These are phyloP conservation scores for Idaea dimidiata DNA, from an alignment of 2,888 invertebrate species.

Conservation along the genomic window DNA sequence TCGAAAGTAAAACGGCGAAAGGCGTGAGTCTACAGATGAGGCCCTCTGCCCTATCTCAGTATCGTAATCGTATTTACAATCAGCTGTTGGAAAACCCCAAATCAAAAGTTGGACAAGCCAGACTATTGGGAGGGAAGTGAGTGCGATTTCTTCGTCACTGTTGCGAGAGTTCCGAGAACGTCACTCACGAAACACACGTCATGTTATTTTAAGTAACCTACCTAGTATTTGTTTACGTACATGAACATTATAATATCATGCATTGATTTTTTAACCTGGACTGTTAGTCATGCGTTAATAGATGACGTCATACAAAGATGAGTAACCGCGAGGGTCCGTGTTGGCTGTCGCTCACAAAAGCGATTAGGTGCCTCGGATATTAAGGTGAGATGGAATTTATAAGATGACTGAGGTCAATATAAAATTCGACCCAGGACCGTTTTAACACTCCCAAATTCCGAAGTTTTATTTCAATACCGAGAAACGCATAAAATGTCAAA, in stretches of 20 bases:
- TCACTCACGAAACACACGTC: constrained; percentile 17
- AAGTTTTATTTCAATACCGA: background rate
- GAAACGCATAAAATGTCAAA: background rate
- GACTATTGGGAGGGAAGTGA: constrained; percentile 26
- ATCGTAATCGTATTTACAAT: constrained; percentile 29
- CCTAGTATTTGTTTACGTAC: constrained; percentile 21
- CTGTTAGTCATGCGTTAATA: constrained; percentile 68
- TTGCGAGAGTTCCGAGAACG: constrained; percentile 36
- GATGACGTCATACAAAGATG: constrained; percentile 67
- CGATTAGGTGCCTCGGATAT: constrained; percentile 50
- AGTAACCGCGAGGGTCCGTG: constrained; percentile 60
- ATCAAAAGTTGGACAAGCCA: constrained; percentile 27
- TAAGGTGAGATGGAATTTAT: constrained; percentile 52
- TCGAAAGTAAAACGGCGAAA: constrained; percentile 35
- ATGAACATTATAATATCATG: constrained; percentile 24
- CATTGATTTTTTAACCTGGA: constrained; percentile 52
- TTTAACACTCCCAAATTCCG: constrained; percentile 1
- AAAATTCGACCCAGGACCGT: background rate
- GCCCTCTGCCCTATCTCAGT: constrained; percentile 26
- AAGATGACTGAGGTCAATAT: constrained; percentile 21
- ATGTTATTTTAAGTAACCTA: constrained; percentile 13
- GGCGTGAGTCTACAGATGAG: constrained; percentile 33
- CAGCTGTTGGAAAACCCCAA: constrained; percentile 25
- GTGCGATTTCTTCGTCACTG: constrained; percentile 32
- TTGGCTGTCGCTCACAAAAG: constrained; percentile 45